These are phyloP conservation scores for Campylomormyrus tamandua DNA, from an alignment of 2,113 vertebrate species.

Conservation along the genomic window DNA sequence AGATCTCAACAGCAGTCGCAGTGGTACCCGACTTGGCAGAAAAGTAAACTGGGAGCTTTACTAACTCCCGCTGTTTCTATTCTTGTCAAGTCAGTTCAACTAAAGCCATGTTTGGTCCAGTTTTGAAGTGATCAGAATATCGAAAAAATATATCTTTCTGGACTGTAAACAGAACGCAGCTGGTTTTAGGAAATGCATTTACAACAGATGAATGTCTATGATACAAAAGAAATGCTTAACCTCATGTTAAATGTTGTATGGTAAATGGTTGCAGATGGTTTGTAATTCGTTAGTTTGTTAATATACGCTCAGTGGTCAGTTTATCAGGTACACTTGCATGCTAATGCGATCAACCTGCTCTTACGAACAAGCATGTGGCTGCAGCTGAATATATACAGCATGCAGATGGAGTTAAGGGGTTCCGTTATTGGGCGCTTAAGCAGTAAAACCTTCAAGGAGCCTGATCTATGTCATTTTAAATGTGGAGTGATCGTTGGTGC, in stretches of 20 bases:
- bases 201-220: not conserved
- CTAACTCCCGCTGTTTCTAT: not conserved
- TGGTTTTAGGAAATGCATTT: not conserved
- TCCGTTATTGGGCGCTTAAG: not conserved
- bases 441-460: not conserved
- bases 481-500: not conserved
- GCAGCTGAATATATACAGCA: not conserved
- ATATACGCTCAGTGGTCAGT: not conserved
- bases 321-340: not conserved
- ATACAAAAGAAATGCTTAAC: not conserved
- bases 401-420: not conserved
- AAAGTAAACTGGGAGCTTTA: not conserved
- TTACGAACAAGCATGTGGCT: not conserved
- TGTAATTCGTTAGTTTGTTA: not conserved
- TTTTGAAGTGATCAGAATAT: not conserved
- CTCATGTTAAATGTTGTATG: not conserved
- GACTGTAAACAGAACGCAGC: not conserved
- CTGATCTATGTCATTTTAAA: not conserved
- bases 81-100: not conserved
- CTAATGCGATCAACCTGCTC: not conserved
- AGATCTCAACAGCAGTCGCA: constrained; percentile 30
- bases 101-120: not conserved
- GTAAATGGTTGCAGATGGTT: not conserved
- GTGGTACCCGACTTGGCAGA: constrained; percentile 28
- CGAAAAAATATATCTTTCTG: not conserved